phyloP scores from a whole-genome alignment of 2,888 invertebrate genomes.

The Dynastes maya region DNA sequence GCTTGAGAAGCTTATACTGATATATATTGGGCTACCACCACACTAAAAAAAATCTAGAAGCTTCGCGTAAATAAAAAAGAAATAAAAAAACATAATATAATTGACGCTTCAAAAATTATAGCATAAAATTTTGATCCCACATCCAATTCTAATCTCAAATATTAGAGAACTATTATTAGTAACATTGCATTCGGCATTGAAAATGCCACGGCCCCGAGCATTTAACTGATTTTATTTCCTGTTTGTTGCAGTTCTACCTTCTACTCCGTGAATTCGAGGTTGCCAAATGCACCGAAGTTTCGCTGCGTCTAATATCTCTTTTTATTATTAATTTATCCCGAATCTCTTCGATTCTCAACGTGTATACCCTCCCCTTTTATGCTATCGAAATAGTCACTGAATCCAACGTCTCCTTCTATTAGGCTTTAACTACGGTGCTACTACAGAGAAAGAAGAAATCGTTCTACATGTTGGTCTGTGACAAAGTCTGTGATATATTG shows the following conservation, averaged over 20 bases:
- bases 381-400: slow-evolving; percentile 50
- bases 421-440: slow-evolving; percentile 50
- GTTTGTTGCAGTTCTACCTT: slow-evolving; percentile 46
- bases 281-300: slow-evolving; percentile 57
- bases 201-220: background rate
- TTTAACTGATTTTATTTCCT: slow-evolving; percentile 18
- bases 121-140: too few relatives aligned
- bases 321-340: background rate
- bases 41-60: too few relatives aligned
- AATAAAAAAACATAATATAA: too few relatives aligned
- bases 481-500: slow-evolving; percentile 63
- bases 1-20: too few relatives aligned
- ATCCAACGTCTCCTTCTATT: slow-evolving; percentile 48
- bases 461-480: slow-evolving; percentile 59
- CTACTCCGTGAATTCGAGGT: slow-evolving; percentile 62
- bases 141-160: background rate
- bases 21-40: too few relatives aligned
- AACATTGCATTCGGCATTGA: background rate
- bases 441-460: slow-evolving; percentile 39
- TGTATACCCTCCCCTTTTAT: background rate
- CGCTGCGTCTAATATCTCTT: background rate
- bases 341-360: slow-evolving; percentile 35
- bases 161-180: background rate
- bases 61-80: too few relatives aligned
- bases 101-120: too few relatives aligned